phyloP scores from a whole-genome alignment of 2,888 invertebrate genomes.

The Tridacna crocea region DNA sequence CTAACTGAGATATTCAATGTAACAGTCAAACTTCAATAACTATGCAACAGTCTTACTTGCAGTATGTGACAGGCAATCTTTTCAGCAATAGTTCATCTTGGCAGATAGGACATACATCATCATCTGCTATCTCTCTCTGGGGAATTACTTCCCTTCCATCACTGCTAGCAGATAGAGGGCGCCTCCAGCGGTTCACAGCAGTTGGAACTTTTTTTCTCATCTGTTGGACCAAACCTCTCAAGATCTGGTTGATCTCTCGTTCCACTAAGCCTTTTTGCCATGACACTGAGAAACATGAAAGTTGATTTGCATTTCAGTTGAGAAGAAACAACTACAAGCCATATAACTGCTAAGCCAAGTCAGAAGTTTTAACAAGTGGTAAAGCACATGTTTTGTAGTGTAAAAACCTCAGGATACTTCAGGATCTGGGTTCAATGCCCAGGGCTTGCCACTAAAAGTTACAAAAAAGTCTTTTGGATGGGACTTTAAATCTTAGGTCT shows the following conservation, averaged over 20 bases:
- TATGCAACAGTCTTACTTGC: slow-evolving; percentile 80
- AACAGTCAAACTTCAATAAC: not conserved
- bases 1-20: too few species aligned
- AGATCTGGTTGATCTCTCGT: slow-evolving; percentile 82
- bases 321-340: not conserved
- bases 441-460: too few species aligned
- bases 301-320: not conserved
- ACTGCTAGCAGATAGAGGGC: slow-evolving; percentile 57
- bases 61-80: slow-evolving; percentile 83
- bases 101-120: slow-evolving; percentile 84
- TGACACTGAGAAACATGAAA: slow-evolving; percentile 73
- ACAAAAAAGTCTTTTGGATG: too few species aligned
- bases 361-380: too few species aligned
- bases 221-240: slow-evolving; percentile 72
- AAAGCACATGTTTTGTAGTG: too few species aligned
- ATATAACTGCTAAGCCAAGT: too few species aligned
- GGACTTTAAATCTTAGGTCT: too few species aligned
- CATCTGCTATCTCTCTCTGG: slow-evolving; percentile 81
- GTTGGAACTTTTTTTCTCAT: slow-evolving; percentile 59
- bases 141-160: slow-evolving; percentile 72
- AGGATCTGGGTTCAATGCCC: too few species aligned
- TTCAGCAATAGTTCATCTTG: slow-evolving; percentile 83
- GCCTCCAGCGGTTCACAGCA: slow-evolving; percentile 55
- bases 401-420: too few species aligned
- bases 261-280: slow-evolving; percentile 84